Conservation (phyloP, 2,888 invertebrate species). For the Acanthosoma haemorrhoidale region DNA sequence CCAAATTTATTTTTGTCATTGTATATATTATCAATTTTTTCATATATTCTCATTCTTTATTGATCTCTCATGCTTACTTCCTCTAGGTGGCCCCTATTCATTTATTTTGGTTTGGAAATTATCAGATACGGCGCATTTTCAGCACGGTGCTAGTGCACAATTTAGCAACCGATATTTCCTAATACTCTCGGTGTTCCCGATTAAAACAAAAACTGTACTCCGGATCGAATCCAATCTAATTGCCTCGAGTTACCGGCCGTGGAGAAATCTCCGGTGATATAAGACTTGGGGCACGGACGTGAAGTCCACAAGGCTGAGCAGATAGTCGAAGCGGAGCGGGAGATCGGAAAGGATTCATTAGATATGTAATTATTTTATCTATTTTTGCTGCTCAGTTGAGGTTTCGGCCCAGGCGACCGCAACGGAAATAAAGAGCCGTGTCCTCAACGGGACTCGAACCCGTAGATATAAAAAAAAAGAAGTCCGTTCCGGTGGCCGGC, state of each 20-base stretch:
- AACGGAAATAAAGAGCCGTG: constrained; percentile 16
- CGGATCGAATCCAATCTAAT: background rate
- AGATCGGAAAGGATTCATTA: constrained; percentile 17
- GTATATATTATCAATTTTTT: no score
- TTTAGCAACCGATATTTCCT: background rate
- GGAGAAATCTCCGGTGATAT: constrained; percentile 4
- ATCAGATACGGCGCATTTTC: no score
- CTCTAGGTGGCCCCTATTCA: no score
- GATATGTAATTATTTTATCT: constrained; percentile 11
- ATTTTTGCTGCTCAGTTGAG: constrained; percentile 15
- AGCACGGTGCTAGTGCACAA: no score
- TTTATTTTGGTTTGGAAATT: no score
- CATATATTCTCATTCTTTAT: no score
- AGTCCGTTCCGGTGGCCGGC: constrained; percentile 6
- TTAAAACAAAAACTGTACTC: background rate
- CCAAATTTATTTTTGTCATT: no score
- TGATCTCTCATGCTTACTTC: no score
- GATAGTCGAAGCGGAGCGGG: no score
- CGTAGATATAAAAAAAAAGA: no score
- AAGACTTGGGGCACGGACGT: background rate
- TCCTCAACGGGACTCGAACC: background rate
- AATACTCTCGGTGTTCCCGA: background rate
- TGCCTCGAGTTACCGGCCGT: background rate
- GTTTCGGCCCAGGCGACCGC: constrained; percentile 15
- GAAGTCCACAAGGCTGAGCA: background rate